A percentile compares a stretch with the other conserved stretches of the same genome.
These are phyloP conservation scores for Telenomus remus DNA, from an alignment of 1,140 invertebrate species.

Conservation along the genomic window DNA sequence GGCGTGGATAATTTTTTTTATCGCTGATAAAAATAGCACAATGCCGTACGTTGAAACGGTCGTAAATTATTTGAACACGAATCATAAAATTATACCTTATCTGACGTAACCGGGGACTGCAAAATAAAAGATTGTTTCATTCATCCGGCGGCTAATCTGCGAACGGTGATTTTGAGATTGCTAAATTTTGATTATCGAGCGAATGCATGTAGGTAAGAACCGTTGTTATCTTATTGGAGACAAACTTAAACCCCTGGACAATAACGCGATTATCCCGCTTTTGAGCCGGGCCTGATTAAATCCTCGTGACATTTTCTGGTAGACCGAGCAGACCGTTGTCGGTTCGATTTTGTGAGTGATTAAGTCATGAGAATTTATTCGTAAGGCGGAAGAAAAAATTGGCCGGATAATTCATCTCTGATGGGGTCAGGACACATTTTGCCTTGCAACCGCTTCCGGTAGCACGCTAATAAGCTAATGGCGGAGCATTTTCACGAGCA, in stretches of 20 bases:
- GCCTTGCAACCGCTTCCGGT: background rate
- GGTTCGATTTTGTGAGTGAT: constrained; percentile 28
- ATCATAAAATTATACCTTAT: constrained; percentile 11
- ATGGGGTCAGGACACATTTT: too few species aligned
- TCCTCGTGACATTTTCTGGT: constrained; percentile 29
- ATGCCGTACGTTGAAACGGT: constrained; percentile 9
- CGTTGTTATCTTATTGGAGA: too few species aligned
- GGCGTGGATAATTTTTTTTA: too few species aligned
- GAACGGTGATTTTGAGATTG: too few species aligned
- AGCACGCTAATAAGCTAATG: constrained; percentile 55
- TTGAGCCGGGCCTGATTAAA: constrained; percentile 25
- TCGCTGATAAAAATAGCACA: constrained; percentile 18
- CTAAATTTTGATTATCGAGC: too few species aligned
- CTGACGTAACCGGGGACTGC: constrained; percentile 1
- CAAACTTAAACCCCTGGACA: too few species aligned
- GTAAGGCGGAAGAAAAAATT: too few species aligned
- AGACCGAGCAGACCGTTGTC: constrained; percentile 39
- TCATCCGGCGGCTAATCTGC: too few species aligned
- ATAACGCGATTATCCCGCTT: background rate
- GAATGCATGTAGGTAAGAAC: too few species aligned
- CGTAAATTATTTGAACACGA: constrained; percentile 20
- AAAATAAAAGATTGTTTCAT: too few species aligned
- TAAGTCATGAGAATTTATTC: constrained; percentile 21
- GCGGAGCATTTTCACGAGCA: constrained; percentile 19
- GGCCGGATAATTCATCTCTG: too few species aligned